A percentile compares a stretch with the other conserved stretches of the same genome.
Conservation (phyloP, 1,140 invertebrate genomes). For the Drosophila cardini region DNA sequence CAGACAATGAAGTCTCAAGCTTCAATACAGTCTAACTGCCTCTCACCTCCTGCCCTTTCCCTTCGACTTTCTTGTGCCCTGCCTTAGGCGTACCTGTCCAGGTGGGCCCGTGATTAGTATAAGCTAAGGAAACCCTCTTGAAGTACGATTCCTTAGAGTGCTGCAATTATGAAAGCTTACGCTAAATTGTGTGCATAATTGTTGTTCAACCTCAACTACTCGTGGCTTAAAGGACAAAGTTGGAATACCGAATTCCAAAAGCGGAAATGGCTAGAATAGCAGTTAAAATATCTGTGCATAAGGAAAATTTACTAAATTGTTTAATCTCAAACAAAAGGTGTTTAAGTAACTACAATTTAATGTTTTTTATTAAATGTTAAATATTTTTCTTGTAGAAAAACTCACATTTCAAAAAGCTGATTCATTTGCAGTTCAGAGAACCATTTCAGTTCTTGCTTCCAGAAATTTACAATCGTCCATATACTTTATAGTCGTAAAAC, state of each 20-base stretch:
- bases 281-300: neutral
- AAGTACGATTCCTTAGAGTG: conserved; percentile 36
- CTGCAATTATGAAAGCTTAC: conserved; percentile 45
- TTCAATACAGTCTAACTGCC: neutral
- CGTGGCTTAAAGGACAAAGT: neutral
- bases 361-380: no score
- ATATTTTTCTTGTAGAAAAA: no score
- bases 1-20: conserved; percentile 38
- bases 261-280: conserved; percentile 7
- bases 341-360: no score
- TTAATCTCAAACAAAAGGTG: neutral
- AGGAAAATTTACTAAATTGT: neutral
- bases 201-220: conserved; percentile 10
- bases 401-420: no score
- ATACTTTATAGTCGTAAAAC: no score
- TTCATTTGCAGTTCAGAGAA: no score
- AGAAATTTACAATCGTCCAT: neutral
- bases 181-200: conserved; percentile 53
- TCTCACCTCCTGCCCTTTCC: no score
- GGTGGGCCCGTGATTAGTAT: conserved; percentile 33
- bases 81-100: conserved; percentile 10
- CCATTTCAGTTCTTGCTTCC: neutral
- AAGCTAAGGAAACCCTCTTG: conserved; percentile 14
- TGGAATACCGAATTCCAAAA: neutral
- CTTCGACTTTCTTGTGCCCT: neutral